Evolutionary conservation across 2,888 invertebrate species (phyloP), one percentile per base, ranked within the genome.

Genomic region (Ramazzottius varieornatus): DNA sequence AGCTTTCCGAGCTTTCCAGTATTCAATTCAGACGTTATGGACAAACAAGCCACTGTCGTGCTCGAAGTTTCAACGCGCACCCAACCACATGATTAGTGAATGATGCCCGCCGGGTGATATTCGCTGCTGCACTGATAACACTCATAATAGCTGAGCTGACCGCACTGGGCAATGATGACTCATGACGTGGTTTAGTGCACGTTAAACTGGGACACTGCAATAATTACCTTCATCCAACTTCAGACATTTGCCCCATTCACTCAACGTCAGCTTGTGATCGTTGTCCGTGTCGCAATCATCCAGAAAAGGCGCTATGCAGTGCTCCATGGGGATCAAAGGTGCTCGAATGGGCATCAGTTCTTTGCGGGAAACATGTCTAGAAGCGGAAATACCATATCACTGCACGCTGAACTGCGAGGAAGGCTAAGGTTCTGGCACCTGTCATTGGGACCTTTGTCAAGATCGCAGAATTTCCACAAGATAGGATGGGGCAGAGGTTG

Each of bases 241-340:
- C 29, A 81, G 76, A 70, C 81, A 81, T 54, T 71, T 73, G 66
- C 89, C 92, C 94, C 94, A 96, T 79, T 96, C 94, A 70, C 82
- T 79, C 69, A 94, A 82, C 32, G 88, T 86, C 75, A 96, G 87
- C 75, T 85, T 84, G 76, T 92, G 90, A 78, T 94, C 87, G 73
- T 85, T 81, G 78, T 94, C 83, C 40, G 78, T 79, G 77, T 96
- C 94, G 77, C 96, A 96, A 33, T 81, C 80, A 78, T 92, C 86
- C 68, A 94, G 82, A 82, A 96, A 96, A 46, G 92, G 91, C 67
- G 89, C 88, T 77, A 94, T 93, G 80, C 96, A 96, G 76, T 93
- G 93, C 78, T 96, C 96, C 78, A 96, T 82, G 46, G 92, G 84
- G 82, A 93, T 86, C 69, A 96, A 81, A 1, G 92, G 91, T 65